Percentiles rank a stretch among this genome's conserved stretches.
These are phyloP conservation scores for Carabus problematicus DNA, from an alignment of 2,888 invertebrate species.

Conservation along the genomic window DNA sequence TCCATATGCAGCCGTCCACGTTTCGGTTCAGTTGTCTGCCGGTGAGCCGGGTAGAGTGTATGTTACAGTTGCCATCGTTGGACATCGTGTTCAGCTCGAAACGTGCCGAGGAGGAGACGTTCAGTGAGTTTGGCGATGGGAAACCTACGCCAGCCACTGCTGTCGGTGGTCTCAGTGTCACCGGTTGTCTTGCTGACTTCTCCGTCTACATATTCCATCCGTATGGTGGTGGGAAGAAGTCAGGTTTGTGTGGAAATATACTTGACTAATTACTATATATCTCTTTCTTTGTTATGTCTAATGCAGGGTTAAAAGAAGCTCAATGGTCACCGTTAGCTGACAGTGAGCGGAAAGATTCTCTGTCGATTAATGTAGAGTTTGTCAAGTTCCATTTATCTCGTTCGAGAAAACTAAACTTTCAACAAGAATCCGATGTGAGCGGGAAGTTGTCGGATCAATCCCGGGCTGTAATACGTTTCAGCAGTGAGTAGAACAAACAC, in stretches of 20 bases:
- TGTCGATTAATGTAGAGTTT: slow-evolving; percentile 96
- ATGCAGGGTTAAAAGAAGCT: slow-evolving; percentile 69
- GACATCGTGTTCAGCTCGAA: slow-evolving; percentile 97
- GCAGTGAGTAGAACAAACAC: slow-evolving; percentile 60
- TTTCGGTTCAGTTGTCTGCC: slow-evolving; percentile 96
- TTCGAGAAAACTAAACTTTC: slow-evolving; percentile 87
- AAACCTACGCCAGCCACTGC: slow-evolving; percentile 67
- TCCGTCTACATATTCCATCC: slow-evolving; percentile 98
- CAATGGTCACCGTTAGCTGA: slow-evolving; percentile 89
- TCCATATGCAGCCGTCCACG: slow-evolving; percentile 97
- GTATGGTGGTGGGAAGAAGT: slow-evolving; percentile 89
- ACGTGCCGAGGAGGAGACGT: slow-evolving; percentile 76
- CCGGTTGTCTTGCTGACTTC: slow-evolving; percentile 95
- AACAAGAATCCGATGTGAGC: slow-evolving; percentile 61
- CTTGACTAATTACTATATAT: too few species aligned
- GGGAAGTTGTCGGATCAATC: slow-evolving; percentile 69
- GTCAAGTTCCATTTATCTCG: slow-evolving; percentile 94
- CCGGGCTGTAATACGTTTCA: slow-evolving; percentile 89
- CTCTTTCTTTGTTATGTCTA: slow-evolving; percentile 10
- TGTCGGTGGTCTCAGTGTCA: slow-evolving; percentile 89
- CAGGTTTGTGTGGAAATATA: slow-evolving; percentile 63
- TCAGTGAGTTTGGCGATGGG: slow-evolving; percentile 64
- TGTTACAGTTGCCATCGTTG: slow-evolving; percentile 94
- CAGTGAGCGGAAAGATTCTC: slow-evolving; percentile 91
- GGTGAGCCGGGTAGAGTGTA: slow-evolving; percentile 93